Percentiles rank a stretch among this genome's conserved stretches.
These are phyloP conservation scores for Lacerta viridis DNA, from an alignment of 2,797 vertebrate genomes.

Conservation along the genomic window DNA sequence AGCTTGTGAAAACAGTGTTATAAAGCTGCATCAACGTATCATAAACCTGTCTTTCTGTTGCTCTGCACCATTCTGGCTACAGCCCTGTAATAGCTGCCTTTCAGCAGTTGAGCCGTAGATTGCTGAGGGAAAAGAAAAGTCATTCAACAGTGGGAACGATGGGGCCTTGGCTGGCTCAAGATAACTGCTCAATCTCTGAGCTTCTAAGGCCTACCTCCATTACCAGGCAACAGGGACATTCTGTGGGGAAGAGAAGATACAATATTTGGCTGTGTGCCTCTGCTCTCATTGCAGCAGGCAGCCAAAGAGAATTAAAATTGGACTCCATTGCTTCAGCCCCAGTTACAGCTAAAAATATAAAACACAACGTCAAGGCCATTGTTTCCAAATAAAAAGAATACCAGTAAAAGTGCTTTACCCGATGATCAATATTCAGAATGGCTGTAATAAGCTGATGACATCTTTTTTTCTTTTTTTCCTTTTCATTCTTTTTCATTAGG, in stretches of 20 bases:
- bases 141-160: slow-evolving; percentile 18
- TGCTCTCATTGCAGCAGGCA: slow-evolving; percentile 28
- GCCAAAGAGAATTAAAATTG: slow-evolving; percentile 48
- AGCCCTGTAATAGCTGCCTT: slow-evolving; percentile 27
- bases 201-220: slow-evolving; percentile 46
- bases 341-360: slow-evolving; percentile 50
- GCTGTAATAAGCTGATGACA: slow-evolving; percentile 58
- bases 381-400: slow-evolving; percentile 71
- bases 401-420: slow-evolving; percentile 58
- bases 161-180: slow-evolving; percentile 44
- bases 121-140: slow-evolving; percentile 49
- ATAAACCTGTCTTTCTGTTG: slow-evolving; percentile 44
- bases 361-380: not conserved
- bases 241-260: slow-evolving; percentile 46
- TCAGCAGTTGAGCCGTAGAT: slow-evolving; percentile 37
- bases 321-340: slow-evolving; percentile 52
- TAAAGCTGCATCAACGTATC: slow-evolving; percentile 12
- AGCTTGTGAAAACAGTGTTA: too few relatives aligned
- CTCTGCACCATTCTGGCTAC: slow-evolving; percentile 14
- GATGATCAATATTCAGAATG: slow-evolving; percentile 65
- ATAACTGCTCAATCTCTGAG: slow-evolving; percentile 58
- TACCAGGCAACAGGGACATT: slow-evolving; percentile 49
- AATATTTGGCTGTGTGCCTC: slow-evolving; percentile 50
- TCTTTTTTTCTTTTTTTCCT: too few relatives aligned
- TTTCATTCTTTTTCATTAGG: slow-evolving; percentile 47